These are phyloP conservation scores for Meloidogyne hapla DNA, from an alignment of 1,140 invertebrate genomes.

Conservation along the genomic window DNA sequence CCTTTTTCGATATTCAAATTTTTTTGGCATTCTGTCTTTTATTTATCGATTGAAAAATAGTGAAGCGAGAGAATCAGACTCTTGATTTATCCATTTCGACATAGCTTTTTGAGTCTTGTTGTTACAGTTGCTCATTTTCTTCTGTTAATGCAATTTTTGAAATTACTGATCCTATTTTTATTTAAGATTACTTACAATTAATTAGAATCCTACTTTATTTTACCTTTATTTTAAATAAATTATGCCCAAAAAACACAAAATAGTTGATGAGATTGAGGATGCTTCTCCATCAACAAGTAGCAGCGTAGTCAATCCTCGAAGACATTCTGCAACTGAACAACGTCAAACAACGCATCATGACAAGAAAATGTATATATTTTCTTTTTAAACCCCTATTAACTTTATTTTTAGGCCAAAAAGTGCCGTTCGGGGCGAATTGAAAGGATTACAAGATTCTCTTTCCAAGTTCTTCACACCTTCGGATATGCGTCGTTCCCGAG, in stretches of 20 bases:
- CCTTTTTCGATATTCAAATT: no score
- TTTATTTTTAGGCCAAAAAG: background rate
- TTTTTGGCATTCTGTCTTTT: no score
- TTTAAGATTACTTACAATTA: no score
- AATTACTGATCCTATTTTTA: no score
- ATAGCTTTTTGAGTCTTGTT: no score
- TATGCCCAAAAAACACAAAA: background rate
- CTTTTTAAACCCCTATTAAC: background rate
- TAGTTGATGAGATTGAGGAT: background rate
- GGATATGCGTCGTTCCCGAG: slow-evolving; percentile 62
- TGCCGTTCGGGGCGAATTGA: slow-evolving; percentile 28
- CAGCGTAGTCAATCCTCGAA: background rate
- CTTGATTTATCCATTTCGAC: no score
- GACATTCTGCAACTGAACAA: background rate
- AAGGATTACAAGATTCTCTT: slow-evolving; percentile 57
- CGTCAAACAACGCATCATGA: background rate
- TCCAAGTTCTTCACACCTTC: slow-evolving; percentile 64
- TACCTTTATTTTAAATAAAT: background rate
- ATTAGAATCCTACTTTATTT: no score
- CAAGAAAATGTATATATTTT: slow-evolving; percentile 11
- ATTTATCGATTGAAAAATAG: no score
- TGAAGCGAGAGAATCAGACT: no score
- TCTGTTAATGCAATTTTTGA: no score
- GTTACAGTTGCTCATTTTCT: no score
- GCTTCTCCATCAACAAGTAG: background rate